Evolutionary conservation across 2,888 invertebrate genomes (phyloP).

Genomic region (Sacculina carcini): DNA sequence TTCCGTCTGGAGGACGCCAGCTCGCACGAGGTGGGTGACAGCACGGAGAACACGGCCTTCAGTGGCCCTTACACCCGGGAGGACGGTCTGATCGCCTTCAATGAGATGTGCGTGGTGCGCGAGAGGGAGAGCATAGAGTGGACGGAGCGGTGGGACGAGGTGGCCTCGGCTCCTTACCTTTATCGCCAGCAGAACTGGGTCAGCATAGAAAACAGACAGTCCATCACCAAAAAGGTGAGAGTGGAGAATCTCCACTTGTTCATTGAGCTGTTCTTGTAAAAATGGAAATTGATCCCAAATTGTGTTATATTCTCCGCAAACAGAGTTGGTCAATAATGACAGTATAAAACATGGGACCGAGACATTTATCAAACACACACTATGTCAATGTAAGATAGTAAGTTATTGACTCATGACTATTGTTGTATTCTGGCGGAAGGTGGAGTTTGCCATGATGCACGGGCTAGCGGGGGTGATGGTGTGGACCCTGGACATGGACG

Average conservation of each 20-base stretch:
- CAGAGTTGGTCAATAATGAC: too few species aligned
- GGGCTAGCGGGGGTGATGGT: constrained; percentile 55
- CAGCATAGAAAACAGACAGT: constrained; percentile 11
- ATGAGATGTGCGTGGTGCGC: constrained; percentile 33
- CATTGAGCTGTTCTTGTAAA: constrained; percentile 12
- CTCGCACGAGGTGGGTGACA: constrained; percentile 25
- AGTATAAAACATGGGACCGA: too few species aligned
- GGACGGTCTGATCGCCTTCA: constrained; percentile 61
- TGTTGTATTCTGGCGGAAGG: constrained; percentile 17
- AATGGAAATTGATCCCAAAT: too few species aligned
- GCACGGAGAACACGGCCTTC: constrained; percentile 34
- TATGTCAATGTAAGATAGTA: too few species aligned
- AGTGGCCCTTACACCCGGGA: constrained; percentile 50
- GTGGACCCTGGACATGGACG: constrained; percentile 72
- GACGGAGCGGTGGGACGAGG: constrained; percentile 38
- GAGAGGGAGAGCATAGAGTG: constrained; percentile 25
- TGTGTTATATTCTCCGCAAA: too few species aligned
- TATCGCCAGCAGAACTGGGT: constrained; percentile 33
- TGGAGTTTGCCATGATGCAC: constrained; percentile 30
- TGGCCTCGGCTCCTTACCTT: constrained; percentile 34
- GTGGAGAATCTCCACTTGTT: not conserved
- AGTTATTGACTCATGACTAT: not conserved
- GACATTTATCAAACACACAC: too few species aligned
- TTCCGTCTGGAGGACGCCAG: constrained; percentile 27
- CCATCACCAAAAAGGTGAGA: constrained; percentile 11